Evolutionary conservation across 64 coral and sea anemone genomes (phyloP).

Genomic region (Anthopleura sola): DNA sequence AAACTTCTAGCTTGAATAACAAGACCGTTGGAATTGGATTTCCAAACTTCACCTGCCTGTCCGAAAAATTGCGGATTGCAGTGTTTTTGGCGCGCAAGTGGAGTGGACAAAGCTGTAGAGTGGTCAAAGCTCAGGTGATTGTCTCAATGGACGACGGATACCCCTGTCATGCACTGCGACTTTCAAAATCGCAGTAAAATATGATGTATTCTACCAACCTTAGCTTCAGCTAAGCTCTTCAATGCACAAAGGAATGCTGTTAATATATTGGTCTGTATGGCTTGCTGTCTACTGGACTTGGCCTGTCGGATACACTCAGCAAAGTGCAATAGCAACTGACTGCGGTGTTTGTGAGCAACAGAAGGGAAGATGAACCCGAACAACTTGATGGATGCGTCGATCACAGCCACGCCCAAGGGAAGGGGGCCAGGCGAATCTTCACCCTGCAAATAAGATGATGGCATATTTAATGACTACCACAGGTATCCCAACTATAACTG

Average conservation of each 20-base stretch:
- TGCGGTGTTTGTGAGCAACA: constrained; percentile 95
- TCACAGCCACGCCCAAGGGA: constrained; percentile 90
- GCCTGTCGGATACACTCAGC: constrained; percentile 91
- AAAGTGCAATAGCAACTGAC: constrained; percentile 84
- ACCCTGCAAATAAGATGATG: constrained; percentile 32
- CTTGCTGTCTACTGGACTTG: constrained; percentile 86
- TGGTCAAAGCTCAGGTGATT: too few relatives aligned
- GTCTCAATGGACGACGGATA: too few relatives aligned
- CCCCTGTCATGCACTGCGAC: too few relatives aligned
- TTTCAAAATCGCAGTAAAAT: too few relatives aligned
- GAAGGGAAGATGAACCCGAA: constrained; percentile 88
- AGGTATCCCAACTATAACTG: too few relatives aligned
- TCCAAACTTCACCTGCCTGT: too few relatives aligned
- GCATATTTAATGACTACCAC: background rate
- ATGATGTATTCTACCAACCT: constrained; percentile 30
- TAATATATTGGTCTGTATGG: constrained; percentile 93
- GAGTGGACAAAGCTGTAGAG: too few relatives aligned
- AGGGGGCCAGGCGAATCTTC: constrained; percentile 90
- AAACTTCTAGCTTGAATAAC: too few relatives aligned
- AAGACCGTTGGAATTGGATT: too few relatives aligned
- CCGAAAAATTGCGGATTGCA: too few relatives aligned
- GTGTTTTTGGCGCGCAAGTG: too few relatives aligned
- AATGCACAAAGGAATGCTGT: constrained; percentile 93
- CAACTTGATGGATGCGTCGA: constrained; percentile 86
- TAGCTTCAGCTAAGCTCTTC: constrained; percentile 44